These are phyloP conservation scores for Anthopleura xanthogrammica DNA, from an alignment of 92 coral and sea anemone genomes.

Conservation along the genomic window DNA sequence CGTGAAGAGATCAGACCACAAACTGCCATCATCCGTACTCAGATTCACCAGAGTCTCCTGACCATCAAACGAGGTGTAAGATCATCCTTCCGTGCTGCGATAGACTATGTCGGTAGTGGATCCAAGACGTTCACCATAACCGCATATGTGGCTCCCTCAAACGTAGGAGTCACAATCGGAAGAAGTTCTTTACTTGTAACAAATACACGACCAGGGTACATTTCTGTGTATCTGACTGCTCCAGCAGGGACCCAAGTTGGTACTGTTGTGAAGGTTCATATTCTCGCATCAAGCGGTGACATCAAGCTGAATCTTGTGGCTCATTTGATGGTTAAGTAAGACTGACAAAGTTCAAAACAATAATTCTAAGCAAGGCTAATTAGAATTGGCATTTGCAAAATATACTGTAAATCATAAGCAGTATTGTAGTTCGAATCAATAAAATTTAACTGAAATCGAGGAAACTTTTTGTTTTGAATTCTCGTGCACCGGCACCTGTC, in stretches of 20 bases:
- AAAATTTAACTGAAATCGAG: too few relatives aligned
- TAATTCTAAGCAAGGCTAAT: too few relatives aligned
- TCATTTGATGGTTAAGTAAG: slow-evolving; percentile 22
- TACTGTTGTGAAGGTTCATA: slow-evolving; percentile 19
- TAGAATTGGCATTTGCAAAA: too few relatives aligned
- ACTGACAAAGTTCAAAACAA: too few relatives aligned
- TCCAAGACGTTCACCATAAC: slow-evolving; percentile 7
- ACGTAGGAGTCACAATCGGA: not conserved
- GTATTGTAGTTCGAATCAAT: too few relatives aligned
- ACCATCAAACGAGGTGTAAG: slow-evolving; percentile 36
- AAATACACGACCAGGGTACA: not conserved
- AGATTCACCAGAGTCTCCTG: slow-evolving; percentile 21
- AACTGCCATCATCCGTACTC: slow-evolving; percentile 33
- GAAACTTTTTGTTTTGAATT: too few relatives aligned
- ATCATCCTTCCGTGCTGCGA: slow-evolving; percentile 24
- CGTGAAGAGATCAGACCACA: slow-evolving; percentile 49
- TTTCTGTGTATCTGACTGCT: slow-evolving; percentile 15
- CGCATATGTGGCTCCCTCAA: slow-evolving; percentile 6
- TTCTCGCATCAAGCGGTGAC: slow-evolving; percentile 7
- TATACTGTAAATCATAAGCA: too few relatives aligned
- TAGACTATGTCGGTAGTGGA: slow-evolving; percentile 22
- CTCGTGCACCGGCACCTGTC: too few relatives aligned
- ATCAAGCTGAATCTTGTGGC: slow-evolving; percentile 12
- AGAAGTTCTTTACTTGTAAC: not conserved
- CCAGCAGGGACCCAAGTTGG: slow-evolving; percentile 17